Conservation (phyloP, 1,140 invertebrate species). For the Drosophila nebulosa region DNA sequence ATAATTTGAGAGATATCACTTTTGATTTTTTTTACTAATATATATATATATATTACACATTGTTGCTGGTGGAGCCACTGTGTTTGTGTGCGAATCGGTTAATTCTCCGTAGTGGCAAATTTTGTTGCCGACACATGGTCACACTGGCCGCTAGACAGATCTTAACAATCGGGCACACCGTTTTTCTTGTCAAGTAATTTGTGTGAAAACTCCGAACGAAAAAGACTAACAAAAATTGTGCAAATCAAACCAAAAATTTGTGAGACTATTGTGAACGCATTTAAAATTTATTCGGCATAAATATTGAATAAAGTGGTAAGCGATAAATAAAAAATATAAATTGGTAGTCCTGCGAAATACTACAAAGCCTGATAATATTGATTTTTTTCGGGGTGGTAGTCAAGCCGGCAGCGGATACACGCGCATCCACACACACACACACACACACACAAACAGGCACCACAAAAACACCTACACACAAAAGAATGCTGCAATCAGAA, state of each 20-base stretch:
- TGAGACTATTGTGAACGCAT: neutral
- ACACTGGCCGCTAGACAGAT: neutral
- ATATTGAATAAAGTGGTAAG: conserved; percentile 15
- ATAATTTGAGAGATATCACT: too few relatives aligned
- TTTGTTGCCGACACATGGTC: too few relatives aligned
- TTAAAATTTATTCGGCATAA: neutral
- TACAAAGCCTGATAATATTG: conserved; percentile 15
- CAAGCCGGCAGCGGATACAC: neutral
- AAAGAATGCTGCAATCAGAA: neutral
- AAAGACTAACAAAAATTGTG: neutral
- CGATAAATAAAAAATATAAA: too few relatives aligned
- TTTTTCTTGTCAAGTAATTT: neutral
- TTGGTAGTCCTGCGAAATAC: neutral
- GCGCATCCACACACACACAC: neutral
- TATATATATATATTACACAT: too few relatives aligned
- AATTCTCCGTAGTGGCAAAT: too few relatives aligned
- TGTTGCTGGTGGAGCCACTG: too few relatives aligned
- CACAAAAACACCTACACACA: too few relatives aligned
- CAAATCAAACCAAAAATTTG: neutral
- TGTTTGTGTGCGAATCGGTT: too few relatives aligned
- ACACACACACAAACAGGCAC: neutral
- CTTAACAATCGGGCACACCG: neutral
- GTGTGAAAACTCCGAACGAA: neutral
- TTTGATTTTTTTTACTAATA: too few relatives aligned
- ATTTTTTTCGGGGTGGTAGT: conserved; percentile 28